Evolutionary conservation across 2,888 invertebrate genomes (phyloP), one percentile per base, ranked within the genome.

Genomic region (Microdon myrmicae): DNA sequence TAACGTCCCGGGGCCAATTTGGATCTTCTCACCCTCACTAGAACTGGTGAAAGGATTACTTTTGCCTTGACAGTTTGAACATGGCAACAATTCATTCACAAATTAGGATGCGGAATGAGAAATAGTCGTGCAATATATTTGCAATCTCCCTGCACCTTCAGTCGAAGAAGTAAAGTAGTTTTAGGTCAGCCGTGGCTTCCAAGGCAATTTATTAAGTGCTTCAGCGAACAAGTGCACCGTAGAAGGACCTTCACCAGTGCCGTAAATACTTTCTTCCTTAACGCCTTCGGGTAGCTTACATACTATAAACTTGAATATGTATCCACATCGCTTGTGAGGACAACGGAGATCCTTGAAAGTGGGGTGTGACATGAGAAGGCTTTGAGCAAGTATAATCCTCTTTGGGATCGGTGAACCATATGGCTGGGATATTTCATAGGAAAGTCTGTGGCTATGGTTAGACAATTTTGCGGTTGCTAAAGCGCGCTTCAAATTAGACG

Each of bases 161-260:
- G 10, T 10, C 35, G 16, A 9, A 49, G 14, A 22, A 37, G 22
- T 23, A 26, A 10, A 22, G 48, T 32, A 44, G 44, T 34, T 55
- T 37, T 29, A n/a, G 47, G 35, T 37, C 47, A 47, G 41, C 55
- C 17, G 20, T 28, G 48, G 55, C 49, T 55, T 51, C 61, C 41
- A 31, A 49, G 51, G 58, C 58, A 64, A 58, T 64, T 64, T 64
- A 64, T 58, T 64, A 64, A 58, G 51, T 64, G 58, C 51, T 56
- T 20, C 25, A 34, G 38, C 43, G 29, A 26, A 37, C 23, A 12
- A 17, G 17, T 29, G 22, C 14, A 9, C 22, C 43, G 8, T 25
- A 28, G 38, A 20, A 25, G 20, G 49, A 25, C 38, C 61, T 56
- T 56, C 34, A 55, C 23, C 39, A 22, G 22, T 20, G 29, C 37